Conservation (phyloP, 2,797 vertebrate species). For the Mionectes olivaceus region DNA sequence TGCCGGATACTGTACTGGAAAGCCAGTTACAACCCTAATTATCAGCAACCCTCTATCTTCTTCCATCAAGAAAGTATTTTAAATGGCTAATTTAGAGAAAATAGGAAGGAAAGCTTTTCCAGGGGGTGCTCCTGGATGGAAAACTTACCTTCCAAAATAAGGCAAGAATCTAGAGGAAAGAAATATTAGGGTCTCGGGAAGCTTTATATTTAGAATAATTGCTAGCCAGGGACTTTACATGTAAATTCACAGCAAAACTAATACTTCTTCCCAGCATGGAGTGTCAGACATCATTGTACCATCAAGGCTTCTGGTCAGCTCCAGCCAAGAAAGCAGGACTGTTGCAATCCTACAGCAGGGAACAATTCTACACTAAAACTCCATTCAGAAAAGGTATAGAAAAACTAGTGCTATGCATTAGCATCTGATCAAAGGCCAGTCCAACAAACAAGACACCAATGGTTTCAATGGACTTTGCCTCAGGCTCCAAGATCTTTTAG, state of each 20-base stretch:
- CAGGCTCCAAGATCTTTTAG: constrained; percentile 36
- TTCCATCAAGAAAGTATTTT: background rate
- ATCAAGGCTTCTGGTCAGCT: background rate
- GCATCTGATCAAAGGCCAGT: constrained; percentile 50
- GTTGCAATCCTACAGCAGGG: background rate
- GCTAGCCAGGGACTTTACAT: background rate
- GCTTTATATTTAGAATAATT: constrained; percentile 4
- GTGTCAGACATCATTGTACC: background rate
- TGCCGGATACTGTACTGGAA: constrained; percentile 4
- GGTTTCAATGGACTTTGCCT: constrained; percentile 33
- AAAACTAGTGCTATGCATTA: background rate
- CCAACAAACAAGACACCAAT: background rate
- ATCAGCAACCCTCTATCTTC: background rate
- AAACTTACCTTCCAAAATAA: constrained; percentile 18
- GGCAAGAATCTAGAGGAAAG: background rate
- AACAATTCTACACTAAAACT: background rate
- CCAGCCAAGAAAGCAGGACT: background rate
- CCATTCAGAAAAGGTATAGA: constrained; percentile 14
- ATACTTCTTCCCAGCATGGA: background rate
- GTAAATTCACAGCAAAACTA: background rate
- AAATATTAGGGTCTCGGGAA: background rate
- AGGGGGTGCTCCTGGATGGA: background rate
- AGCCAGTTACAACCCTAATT: background rate
- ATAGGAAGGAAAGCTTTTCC: constrained; percentile 38
- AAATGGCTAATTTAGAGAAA: constrained; percentile 35